A percentile compares a stretch with the other conserved stretches of the same genome.
Conservation (phyloP, 2,113 vertebrate species). For the Nesospiza acunhae region DNA sequence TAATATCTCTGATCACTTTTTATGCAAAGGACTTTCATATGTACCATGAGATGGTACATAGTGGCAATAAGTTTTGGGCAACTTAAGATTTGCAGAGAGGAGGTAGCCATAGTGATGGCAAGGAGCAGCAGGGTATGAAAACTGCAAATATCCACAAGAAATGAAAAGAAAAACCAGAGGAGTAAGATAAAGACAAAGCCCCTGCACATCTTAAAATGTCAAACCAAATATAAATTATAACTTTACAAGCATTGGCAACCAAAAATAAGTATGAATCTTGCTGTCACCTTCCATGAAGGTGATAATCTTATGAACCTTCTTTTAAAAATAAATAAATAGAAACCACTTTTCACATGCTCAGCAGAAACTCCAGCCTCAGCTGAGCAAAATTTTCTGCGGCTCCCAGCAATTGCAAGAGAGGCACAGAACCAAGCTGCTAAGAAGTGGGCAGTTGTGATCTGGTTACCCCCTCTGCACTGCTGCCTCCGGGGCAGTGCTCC, state of each 20-base stretch:
- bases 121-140: background rate
- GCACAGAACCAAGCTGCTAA: background rate
- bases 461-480: background rate
- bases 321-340: background rate
- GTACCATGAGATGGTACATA: background rate
- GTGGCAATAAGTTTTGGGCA: background rate
- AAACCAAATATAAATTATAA: background rate
- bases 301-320: background rate
- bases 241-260: background rate
- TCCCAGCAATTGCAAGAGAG: background rate
- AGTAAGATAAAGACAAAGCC: background rate
- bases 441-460: background rate
- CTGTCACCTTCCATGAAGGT: background rate
- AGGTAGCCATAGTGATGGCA: background rate
- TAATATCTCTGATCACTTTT: background rate
- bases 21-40: background rate
- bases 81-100: background rate
- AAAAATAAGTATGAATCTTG: constrained; percentile 12
- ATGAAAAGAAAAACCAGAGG: background rate
- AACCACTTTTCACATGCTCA: background rate
- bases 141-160: background rate
- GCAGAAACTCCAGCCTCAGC: background rate
- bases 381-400: background rate
- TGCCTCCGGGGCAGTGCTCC: background rate
- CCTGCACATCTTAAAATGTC: background rate